Percentiles rank a stretch among this genome's conserved stretches.
phyloP scores from a whole-genome alignment of 2,888 invertebrate species.

The Archips crataeganus region DNA sequence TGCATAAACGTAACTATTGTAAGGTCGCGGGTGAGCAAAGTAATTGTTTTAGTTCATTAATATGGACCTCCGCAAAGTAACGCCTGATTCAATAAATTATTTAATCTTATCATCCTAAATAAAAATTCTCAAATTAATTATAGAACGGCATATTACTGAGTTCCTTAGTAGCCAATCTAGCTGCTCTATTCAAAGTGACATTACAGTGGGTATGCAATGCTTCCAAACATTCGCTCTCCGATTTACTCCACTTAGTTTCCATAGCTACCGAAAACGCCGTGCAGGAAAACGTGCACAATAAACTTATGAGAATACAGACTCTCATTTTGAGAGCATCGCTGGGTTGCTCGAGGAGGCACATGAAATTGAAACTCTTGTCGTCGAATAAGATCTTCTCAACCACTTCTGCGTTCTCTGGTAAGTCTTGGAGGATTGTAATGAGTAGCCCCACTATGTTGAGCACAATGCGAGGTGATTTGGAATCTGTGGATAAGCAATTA shows the following conservation, averaged over 20 bases:
- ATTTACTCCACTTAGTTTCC: constrained; percentile 87
- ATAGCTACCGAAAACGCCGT: constrained; percentile 86
- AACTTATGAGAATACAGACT: constrained; percentile 89
- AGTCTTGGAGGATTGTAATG: constrained; percentile 89
- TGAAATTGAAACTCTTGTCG: constrained; percentile 79
- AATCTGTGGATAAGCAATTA: constrained; percentile 66
- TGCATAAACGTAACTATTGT: too few species aligned
- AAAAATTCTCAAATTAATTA: constrained; percentile 46
- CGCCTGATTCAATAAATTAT: too few species aligned
- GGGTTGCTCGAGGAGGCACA: constrained; percentile 84
- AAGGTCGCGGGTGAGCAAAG: too few species aligned
- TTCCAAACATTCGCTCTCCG: constrained; percentile 86
- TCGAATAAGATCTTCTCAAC: constrained; percentile 90
- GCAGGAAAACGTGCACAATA: constrained; percentile 89
- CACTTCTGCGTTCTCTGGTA: constrained; percentile 91
- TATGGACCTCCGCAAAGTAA: too few species aligned
- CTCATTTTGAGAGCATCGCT: constrained; percentile 87
- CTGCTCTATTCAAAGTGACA: constrained; percentile 86
- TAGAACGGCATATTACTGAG: constrained; percentile 84
- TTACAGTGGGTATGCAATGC: constrained; percentile 87
- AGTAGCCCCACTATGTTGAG: constrained; percentile 90
- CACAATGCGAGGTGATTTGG: constrained; percentile 87
- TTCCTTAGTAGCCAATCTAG: constrained; percentile 83
- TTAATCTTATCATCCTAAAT: too few species aligned
- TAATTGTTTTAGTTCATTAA: too few species aligned